Base-by-base conservation (phyloP, 2,888 invertebrate species). In the Epinotia brunnichana region DNA sequence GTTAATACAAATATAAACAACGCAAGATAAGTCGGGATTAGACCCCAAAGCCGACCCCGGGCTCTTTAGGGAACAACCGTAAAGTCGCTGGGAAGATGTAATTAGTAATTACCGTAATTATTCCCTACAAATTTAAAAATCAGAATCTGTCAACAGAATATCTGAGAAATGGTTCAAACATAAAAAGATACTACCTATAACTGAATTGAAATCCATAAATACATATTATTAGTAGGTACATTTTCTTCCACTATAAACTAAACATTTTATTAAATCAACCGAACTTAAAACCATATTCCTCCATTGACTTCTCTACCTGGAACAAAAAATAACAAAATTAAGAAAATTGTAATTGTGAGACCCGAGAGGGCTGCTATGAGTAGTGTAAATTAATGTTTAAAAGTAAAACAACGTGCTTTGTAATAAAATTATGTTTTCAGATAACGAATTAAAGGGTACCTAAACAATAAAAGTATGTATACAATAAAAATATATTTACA, bases 251-350 rank as follows among this genome's bases (percentile, higher is more conserved):
- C 35, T 35, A 35, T 35, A 7, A 7, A 35, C 35, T 35, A 41
- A 41, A 11, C 13, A 13, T 13, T 11, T 19, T 13, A 21, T 57
- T 54, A 59, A 3, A 13, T 41, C 2, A 15, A 7, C 13, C 19
- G 19, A 39, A 41, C 60, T 44, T 61, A 61, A 21, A 15, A 24
- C 21, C n/a, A 24, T 7, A 5, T n/a, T 44, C 15, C n/a, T 61
- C 4, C n/a, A 19, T 61, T 19, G 3, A n/a, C n/a, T 9, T 24
- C 9, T 61, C 11, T 48, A 57, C 48, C 67, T 67, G 67, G 0
- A 67, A 67, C 67, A 67, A 57, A 67, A 67, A 21, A 57, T 15
- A 67, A 48, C 5, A 2, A 3, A 29, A 21, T 9, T 41, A 44
- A 44, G 15, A 13, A 44, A 19, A 17, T n/a, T 15, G 1, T 51